phyloP scores from a whole-genome alignment of 2,113 vertebrate species.

The Beaufortia kweichowensis region DNA sequence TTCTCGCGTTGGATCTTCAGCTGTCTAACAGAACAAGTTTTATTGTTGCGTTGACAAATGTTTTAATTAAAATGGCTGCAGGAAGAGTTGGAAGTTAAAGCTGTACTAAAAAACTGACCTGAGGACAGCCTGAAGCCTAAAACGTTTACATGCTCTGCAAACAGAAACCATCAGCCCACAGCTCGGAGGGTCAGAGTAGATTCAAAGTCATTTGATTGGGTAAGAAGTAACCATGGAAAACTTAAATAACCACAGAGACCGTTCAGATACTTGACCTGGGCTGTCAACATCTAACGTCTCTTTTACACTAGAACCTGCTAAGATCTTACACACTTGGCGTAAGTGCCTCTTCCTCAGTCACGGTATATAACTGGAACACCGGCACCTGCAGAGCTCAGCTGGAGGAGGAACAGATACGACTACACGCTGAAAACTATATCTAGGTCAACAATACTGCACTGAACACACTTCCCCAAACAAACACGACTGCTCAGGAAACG shows the following conservation, averaged over 20 bases:
- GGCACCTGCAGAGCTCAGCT: constrained; percentile 65
- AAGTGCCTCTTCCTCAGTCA: constrained; percentile 39
- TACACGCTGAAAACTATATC: constrained; percentile 57
- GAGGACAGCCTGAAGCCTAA: neutral
- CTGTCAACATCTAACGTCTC: neutral
- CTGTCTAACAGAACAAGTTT: constrained; percentile 25
- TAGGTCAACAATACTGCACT: constrained; percentile 54
- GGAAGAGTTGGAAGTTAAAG: constrained; percentile 14
- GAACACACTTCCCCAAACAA: constrained; percentile 52
- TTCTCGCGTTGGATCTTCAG: neutral
- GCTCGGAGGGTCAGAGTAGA: constrained; percentile 6
- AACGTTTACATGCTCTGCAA: constrained; percentile 3
- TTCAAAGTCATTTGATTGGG: constrained; percentile 13
- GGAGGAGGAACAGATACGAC: constrained; percentile 62
- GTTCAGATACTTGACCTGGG: constrained; percentile 8
- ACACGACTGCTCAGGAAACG: constrained; percentile 47
- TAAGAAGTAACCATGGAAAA: constrained; percentile 29
- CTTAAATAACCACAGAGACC: constrained; percentile 34
- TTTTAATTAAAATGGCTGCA: constrained; percentile 13
- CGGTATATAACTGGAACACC: constrained; percentile 45
- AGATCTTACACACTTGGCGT: constrained; percentile 21
- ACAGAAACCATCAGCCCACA: constrained; percentile 26
- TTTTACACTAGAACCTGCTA: constrained; percentile 13
- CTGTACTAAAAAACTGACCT: constrained; percentile 14
- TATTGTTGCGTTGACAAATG: constrained; percentile 37